Conservation (phyloP, 1,140 invertebrate species). For the Sweltsa coloradensis region DNA sequence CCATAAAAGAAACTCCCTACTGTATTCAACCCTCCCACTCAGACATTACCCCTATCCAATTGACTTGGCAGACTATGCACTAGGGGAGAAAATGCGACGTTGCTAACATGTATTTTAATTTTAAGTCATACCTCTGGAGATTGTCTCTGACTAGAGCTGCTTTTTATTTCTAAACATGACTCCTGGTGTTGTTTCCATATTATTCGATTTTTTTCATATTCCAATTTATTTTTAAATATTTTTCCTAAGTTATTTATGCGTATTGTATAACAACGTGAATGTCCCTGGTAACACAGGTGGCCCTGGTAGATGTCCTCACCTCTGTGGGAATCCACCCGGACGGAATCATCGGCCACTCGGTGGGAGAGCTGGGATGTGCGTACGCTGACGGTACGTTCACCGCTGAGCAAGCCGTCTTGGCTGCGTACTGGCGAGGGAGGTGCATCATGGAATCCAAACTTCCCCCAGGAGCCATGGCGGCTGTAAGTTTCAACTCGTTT, state of each 20-base stretch:
- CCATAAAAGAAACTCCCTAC: too few species aligned
- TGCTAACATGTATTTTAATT: too few species aligned
- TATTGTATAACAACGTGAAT: too few species aligned
- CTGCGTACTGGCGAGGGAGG: constrained; percentile 84
- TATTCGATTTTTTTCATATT: not conserved
- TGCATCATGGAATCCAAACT: constrained; percentile 71
- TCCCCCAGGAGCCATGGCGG: constrained; percentile 68
- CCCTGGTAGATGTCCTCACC: constrained; percentile 74
- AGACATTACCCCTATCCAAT: too few species aligned
- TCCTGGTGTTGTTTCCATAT: not conserved
- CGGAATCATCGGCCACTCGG: constrained; percentile 92
- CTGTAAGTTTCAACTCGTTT: too few species aligned
- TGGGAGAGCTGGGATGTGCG: constrained; percentile 88
- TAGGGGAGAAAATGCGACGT: too few species aligned
- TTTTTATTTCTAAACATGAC: too few species aligned
- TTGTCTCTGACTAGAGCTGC: too few species aligned
- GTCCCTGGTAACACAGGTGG: constrained; percentile 55
- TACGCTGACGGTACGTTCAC: constrained; percentile 94
- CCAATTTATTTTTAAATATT: constrained; percentile 2
- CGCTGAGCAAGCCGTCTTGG: constrained; percentile 80
- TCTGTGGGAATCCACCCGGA: constrained; percentile 70
- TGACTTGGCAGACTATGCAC: too few species aligned
- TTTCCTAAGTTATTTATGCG: too few species aligned
- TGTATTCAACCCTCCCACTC: too few species aligned
- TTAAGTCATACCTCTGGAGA: too few species aligned